These are phyloP conservation scores for Crossaster papposus DNA, from an alignment of 53 echinoderm and acorn worm genomes.

Conservation along the genomic window DNA sequence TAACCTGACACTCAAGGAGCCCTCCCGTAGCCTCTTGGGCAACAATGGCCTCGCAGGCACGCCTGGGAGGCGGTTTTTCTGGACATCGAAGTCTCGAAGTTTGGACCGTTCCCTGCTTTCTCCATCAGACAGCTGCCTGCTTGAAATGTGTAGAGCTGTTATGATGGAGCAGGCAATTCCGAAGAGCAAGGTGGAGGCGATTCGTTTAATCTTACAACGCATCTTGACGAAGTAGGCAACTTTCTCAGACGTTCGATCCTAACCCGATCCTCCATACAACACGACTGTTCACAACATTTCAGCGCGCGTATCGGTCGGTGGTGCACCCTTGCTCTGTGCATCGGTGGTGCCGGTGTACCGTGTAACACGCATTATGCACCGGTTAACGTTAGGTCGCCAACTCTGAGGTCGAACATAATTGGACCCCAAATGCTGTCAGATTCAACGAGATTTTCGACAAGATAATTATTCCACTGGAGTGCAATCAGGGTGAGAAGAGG, in stretches of 20 bases:
- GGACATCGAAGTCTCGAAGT: background rate
- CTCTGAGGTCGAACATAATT: background rate
- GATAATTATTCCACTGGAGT: background rate
- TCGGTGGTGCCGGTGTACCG: no score
- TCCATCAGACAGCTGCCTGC: constrained; percentile 19
- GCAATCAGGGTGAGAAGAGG: background rate
- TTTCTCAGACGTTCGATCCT: background rate
- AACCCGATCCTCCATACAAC: background rate
- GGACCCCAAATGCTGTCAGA: background rate
- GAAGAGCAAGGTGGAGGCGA: constrained; percentile 51
- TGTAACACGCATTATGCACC: background rate
- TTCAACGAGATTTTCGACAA: background rate
- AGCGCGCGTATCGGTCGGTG: background rate
- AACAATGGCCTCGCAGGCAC: background rate
- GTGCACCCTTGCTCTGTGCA: no score
- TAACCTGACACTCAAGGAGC: constrained; percentile 37
- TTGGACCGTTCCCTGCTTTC: constrained; percentile 4
- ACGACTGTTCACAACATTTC: background rate
- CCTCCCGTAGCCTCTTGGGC: background rate
- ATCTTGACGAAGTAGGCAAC: constrained; percentile 11
- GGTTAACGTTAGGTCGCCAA: background rate
- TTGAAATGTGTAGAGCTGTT: constrained; percentile 41
- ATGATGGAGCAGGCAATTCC: constrained; percentile 50
- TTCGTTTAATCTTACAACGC: constrained; percentile 26
- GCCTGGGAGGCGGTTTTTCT: background rate